Percentiles rank a stretch among this genome's conserved stretches.
These are phyloP conservation scores for Mixornis gularis DNA, from an alignment of 2,113 vertebrate species.

Conservation along the genomic window DNA sequence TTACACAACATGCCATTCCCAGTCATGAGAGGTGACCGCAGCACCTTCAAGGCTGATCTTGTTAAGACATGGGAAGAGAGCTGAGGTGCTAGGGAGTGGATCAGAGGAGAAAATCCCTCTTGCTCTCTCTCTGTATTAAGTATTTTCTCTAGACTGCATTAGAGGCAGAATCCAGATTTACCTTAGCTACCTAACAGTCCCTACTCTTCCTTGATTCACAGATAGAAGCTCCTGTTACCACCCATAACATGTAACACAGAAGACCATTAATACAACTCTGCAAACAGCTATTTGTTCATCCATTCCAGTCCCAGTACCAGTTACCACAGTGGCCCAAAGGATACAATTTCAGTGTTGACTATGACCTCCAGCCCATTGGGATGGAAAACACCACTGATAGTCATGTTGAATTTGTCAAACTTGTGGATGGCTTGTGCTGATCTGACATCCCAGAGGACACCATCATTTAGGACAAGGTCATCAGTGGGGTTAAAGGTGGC, in stretches of 20 bases:
- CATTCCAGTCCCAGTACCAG: background rate
- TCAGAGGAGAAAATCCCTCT: background rate
- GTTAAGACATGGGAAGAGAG: background rate
- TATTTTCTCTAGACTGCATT: background rate
- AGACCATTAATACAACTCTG: background rate
- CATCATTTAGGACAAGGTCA: constrained; percentile 97
- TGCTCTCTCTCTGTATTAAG: background rate
- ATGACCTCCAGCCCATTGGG: constrained; percentile 96
- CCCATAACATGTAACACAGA: background rate
- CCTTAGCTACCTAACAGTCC: background rate
- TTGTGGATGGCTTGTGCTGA: constrained; percentile 97
- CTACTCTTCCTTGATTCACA: background rate
- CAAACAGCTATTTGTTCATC: background rate
- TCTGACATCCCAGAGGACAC: constrained; percentile 96
- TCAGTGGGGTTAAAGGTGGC: constrained; percentile 98
- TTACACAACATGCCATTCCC: background rate
- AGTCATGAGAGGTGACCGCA: background rate
- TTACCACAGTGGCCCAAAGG: constrained; percentile 55
- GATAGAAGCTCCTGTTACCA: background rate
- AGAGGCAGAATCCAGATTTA: background rate
- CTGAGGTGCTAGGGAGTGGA: background rate
- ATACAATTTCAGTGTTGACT: constrained; percentile 98
- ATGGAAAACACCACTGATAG: constrained; percentile 98
- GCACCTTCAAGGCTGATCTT: background rate
- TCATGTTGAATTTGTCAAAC: constrained; percentile 99